Conservation (phyloP, 2,888 invertebrate species). For the Agrilus mali region DNA sequence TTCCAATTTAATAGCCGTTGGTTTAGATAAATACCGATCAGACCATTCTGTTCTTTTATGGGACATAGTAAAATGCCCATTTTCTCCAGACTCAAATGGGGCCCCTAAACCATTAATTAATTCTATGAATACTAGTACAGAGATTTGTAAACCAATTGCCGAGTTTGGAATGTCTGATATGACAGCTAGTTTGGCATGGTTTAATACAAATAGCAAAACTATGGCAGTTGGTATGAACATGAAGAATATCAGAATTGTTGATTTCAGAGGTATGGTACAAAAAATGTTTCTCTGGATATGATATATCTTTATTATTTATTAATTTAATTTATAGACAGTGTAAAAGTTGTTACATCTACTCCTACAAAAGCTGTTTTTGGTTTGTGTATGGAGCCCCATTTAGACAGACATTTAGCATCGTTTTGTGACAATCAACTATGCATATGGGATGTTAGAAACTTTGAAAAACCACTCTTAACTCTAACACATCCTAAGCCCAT, state of each 20-base stretch:
- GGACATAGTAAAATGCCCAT: slow-evolving; percentile 56
- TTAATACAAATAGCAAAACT: slow-evolving; percentile 56
- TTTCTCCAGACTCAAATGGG: slow-evolving; percentile 20
- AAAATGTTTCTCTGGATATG: neutral
- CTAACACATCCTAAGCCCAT: slow-evolving; percentile 57
- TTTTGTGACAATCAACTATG: slow-evolving; percentile 68
- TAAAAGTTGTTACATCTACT: slow-evolving; percentile 53
- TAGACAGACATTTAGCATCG: slow-evolving; percentile 70
- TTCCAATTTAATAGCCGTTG: slow-evolving; percentile 69
- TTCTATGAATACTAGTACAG: slow-evolving; percentile 34
- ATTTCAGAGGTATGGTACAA: slow-evolving; percentile 61
- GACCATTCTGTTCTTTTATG: slow-evolving; percentile 83
- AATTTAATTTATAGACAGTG: slow-evolving; percentile 45
- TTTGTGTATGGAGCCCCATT: slow-evolving; percentile 64
- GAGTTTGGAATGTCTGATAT: slow-evolving; percentile 78
- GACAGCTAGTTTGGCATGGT: slow-evolving; percentile 77
- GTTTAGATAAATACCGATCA: slow-evolving; percentile 78
- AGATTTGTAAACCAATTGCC: slow-evolving; percentile 46
- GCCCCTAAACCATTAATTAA: slow-evolving; percentile 22
- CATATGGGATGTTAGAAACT: slow-evolving; percentile 80
- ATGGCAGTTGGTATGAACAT: slow-evolving; percentile 83
- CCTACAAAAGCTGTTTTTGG: slow-evolving; percentile 77
- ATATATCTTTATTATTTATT: neutral
- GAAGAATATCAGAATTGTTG: slow-evolving; percentile 78
- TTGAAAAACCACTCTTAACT: slow-evolving; percentile 71